A percentile compares a stretch with the other conserved stretches of the same genome.
These are phyloP conservation scores for Hemicrepidius hirtus DNA, from an alignment of 2,888 invertebrate genomes.

Conservation along the genomic window DNA sequence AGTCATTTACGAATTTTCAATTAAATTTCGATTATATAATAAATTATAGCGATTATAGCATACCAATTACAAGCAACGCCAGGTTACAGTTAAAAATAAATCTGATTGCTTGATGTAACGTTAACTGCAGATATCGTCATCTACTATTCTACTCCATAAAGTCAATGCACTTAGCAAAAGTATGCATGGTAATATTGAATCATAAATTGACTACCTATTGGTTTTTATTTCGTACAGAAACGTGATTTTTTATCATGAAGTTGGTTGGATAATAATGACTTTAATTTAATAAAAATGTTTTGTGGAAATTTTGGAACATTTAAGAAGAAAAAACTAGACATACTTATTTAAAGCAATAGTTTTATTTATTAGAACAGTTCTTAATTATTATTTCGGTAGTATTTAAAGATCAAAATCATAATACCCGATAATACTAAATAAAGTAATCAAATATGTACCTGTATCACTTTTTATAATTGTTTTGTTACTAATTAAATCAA, in stretches of 20 bases:
- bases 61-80: neutral
- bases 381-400: too few relatives aligned
- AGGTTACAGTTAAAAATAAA: conserved; percentile 27
- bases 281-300: conserved; percentile 63
- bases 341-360: conserved; percentile 7
- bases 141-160: conserved; percentile 55
- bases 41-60: too few relatives aligned
- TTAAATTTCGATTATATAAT: neutral
- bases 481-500: too few relatives aligned
- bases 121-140: conserved; percentile 60
- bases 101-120: conserved; percentile 25
- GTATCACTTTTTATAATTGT: neutral
- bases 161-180: conserved; percentile 61
- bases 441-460: conserved; percentile 3
- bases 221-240: conserved; percentile 50
- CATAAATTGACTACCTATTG: conserved; percentile 52
- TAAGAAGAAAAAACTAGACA: conserved; percentile 67
- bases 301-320: conserved; percentile 66
- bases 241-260: conserved; percentile 51
- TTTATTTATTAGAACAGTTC: neutral
- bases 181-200: conserved; percentile 50
- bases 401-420: too few relatives aligned
- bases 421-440: too few relatives aligned
- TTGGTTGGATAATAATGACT: conserved; percentile 42
- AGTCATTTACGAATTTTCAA: neutral